Evolutionary conservation across 2,888 invertebrate genomes (phyloP), one percentile per base, ranked within the genome.

Genomic region (Lathronympha strigana): DNA sequence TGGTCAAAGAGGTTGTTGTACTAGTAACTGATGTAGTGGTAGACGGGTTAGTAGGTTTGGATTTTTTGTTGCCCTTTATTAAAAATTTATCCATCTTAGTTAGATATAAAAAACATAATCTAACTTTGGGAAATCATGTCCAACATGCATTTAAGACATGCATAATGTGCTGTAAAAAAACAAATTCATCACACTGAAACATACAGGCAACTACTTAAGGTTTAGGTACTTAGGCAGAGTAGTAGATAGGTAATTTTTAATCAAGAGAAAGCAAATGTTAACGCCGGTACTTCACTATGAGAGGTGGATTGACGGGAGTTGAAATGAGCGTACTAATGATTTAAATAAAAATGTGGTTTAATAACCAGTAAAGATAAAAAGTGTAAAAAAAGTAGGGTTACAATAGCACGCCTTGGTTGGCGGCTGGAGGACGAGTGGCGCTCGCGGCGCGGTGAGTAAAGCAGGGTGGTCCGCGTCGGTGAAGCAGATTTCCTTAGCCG

Each of bases 1-100:
- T 43, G 43, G 21, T 43, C 43, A 43, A 8, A 43, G 43, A 21
- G 19, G 43, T 43, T 43, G 43, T 19, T n/a, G 43, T 43, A 19
- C 21, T 43, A 43, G 43, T 43, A 9, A 43, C 19, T 19, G 43
- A 6, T 2, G 21, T 17, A 43, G 43, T 43, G 9, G 43, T 43
- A 43, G 43, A 43, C 2, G 19, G 43, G 21, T 43, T 43, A 21
- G 43, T 21, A 43, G 43, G 21, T 43, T 43, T 43, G 2, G 21
- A 9, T 8, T 43, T 43, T 21, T 21, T n/a, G 1, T 21, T n/a
- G 1, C 21, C 43, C 21, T 43, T 43, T 43, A 43, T 43, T 9
- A 43, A 21, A 43, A 19, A 43, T 36, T 9, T 36, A 36, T 36
- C 36, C 36, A 36, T 36, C n/a, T 36, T 36, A 13, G 2, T 36